Base-by-base conservation (phyloP, 2,113 vertebrate species). In the Microcebus jonahi region DNA sequence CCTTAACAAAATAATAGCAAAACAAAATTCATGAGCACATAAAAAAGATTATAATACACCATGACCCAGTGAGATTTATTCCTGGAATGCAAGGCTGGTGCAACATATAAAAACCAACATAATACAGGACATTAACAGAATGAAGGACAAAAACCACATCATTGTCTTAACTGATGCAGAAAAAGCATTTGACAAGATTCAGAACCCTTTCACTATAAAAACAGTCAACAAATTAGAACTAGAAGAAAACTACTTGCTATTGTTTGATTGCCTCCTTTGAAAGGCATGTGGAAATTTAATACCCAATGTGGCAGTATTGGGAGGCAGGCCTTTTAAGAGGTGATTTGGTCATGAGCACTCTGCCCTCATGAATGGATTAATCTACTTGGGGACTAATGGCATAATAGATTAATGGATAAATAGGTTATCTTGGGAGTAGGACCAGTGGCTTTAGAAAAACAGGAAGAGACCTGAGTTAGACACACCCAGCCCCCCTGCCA, bases 1-100 rank as follows among this genome's bases (percentile, higher is more conserved):
- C 34, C 61, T 81, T 55, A 89, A 93, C 65, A 95, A 85, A 94
- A 81, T 87, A 96, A 15, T 82, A 55, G 29, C 61, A 90, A 94
- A 71, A 34, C 39, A 68, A 39, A 93, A 84, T 80, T 91, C 70
- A 93, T 82, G 0, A 93, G 39, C 27, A 67, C 31, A 81, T 75
- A 76, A 29, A 87, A 91, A 88, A 11, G 34, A 90, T 57, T 57
- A 87, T 67, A 96, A 82, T 67, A 96, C 6, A 68, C 10, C 36
- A 89, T 59, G 34, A 89, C 36, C 80, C 89, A 77, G 11, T 84
- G 25, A 59, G 5, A 91, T 79, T 96, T 88, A 96, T 63, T 95
- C 48, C 80, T 48, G 25, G 15, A 93, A 91, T 80, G 31, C 61
- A 77, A 71, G 17, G 18, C 27, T 95, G 53, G 79, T 82, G 86